A percentile compares a stretch with the other conserved stretches of the same genome.
phyloP scores from a whole-genome alignment of 2,888 invertebrate species.

The Lithophane socia region DNA sequence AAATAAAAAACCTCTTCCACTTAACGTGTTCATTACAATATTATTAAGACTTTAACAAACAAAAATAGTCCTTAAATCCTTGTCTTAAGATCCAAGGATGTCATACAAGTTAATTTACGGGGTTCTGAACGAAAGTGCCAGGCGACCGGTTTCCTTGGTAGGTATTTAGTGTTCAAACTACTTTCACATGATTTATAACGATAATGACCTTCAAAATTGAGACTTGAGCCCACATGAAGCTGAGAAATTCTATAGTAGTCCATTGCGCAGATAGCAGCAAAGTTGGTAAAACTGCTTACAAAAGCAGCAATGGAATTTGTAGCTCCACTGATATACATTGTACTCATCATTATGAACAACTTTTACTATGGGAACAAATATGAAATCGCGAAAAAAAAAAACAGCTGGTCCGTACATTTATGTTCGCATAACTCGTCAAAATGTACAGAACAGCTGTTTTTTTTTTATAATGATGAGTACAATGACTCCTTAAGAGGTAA shows the following conservation, averaged over 20 bases:
- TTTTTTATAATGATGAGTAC: no score
- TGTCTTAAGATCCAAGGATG: conserved; percentile 54
- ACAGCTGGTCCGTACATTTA: no score
- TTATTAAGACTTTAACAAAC: neutral
- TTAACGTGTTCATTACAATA: conserved; percentile 29
- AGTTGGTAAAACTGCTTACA: neutral
- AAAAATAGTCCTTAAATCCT: conserved; percentile 43
- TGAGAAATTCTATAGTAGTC: conserved; percentile 22
- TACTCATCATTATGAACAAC: no score
- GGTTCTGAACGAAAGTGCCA: conserved; percentile 62
- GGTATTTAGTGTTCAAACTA: conserved; percentile 60
- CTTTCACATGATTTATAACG: conserved; percentile 68
- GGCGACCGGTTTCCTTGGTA: conserved; percentile 61
- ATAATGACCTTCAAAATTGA: conserved; percentile 61
- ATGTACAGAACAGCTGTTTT: no score
- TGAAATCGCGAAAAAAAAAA: no score
- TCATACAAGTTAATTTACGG: conserved; percentile 53
- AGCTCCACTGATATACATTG: neutral
- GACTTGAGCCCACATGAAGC: conserved; percentile 20
- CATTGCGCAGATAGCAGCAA: neutral
- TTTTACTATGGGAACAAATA: no score
- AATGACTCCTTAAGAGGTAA: no score
- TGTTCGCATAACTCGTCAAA: no score
- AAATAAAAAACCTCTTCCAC: neutral
- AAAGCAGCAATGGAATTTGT: conserved; percentile 6